These are phyloP conservation scores for Prinia subflava DNA, from an alignment of 2,113 vertebrate genomes.

Conservation along the genomic window DNA sequence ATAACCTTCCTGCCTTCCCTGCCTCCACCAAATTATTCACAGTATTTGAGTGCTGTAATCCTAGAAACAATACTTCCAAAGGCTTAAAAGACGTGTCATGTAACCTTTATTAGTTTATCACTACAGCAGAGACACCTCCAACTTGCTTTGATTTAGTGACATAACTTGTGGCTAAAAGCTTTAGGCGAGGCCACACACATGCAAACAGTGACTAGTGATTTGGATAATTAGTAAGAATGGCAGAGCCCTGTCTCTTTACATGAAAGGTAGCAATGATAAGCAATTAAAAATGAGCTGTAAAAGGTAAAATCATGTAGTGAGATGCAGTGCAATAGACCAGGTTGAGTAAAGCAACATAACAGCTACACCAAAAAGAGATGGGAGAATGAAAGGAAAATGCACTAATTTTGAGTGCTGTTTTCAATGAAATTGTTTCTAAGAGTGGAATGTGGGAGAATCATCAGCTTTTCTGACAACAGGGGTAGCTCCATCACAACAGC, in stretches of 20 bases:
- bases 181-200: constrained; percentile 71
- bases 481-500: background rate
- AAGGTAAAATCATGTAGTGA: constrained; percentile 18
- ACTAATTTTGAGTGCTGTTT: background rate
- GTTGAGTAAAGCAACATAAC: constrained; percentile 14
- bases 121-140: constrained; percentile 32
- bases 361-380: background rate
- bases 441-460: background rate
- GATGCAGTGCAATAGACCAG: background rate
- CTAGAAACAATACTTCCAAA: constrained; percentile 52
- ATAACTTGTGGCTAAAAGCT: constrained; percentile 71
- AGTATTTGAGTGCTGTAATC: constrained; percentile 29
- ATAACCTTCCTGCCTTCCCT: background rate
- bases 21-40: background rate
- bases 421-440: background rate
- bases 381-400: background rate
- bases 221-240: constrained; percentile 76
- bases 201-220: constrained; percentile 64
- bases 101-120: constrained; percentile 69
- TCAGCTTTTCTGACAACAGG: background rate
- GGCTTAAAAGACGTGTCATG: constrained; percentile 55
- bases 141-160: constrained; percentile 74
- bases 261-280: constrained; percentile 69
- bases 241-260: constrained; percentile 71
- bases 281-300: constrained; percentile 72